Evolutionary conservation across 1,140 invertebrate genomes (phyloP), one percentile per base, ranked within the genome.

Genomic region (Trichoplusia ni): DNA sequence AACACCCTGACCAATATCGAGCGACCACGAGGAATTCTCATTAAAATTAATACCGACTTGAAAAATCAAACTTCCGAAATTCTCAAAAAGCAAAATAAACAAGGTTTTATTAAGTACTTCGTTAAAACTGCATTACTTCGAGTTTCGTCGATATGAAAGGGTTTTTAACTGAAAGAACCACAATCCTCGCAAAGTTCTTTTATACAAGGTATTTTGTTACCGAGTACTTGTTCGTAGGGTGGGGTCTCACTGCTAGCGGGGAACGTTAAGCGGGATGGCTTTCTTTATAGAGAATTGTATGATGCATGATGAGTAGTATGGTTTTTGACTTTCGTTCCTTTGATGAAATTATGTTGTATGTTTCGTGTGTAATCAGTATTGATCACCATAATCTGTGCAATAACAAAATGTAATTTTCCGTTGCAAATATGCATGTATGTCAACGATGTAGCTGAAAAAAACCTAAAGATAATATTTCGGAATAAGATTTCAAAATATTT

Each of bases 141-240:
- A 56, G 61, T 77, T 65, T 19, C 54, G 62, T 73, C 66, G 53
- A 77, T 73, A 77, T 74, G 63, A 71, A 75, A 71, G 67, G 64
- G 33, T 51, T 65, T 65, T 33, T 58, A 72, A 71, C 63, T 68
- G 73, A 81, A 79, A 79, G 75, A 79, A 82, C 84, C 84, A 56
- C 84, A 87, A 83, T 77, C 82, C 84, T 79, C 75, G 25, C 35
- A 64, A 77, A 79, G 78, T 83, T 81, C 79, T 79, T 73, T 81
- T 82, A 72, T 73, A 67, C 53, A 78, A 82, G 69, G 84, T 80
- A 71, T 71, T 81, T 82, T 69, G 76, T 79, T 77, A 74, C 70
- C 73, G 75, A 83, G 59, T 64, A 62, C 40, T 65, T 70, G 75
- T 77, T 71, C 63, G 23, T 8, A 60, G 25, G 56, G 3, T n/a